These are phyloP conservation scores for Aporrectodea caliginosa DNA, from an alignment of 1,140 invertebrate genomes.

Conservation along the genomic window DNA sequence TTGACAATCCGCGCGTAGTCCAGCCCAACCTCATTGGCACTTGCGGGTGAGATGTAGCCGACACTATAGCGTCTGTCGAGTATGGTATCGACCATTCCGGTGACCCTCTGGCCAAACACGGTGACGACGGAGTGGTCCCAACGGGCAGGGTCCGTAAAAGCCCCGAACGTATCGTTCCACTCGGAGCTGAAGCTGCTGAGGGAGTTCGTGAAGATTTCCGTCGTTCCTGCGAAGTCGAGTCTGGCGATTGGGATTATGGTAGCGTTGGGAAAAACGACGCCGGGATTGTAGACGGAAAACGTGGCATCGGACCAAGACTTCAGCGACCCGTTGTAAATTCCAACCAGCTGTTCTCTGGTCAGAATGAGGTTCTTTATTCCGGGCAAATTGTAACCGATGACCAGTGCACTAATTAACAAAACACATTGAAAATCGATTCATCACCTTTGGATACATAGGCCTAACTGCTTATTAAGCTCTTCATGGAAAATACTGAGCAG, in stretches of 20 bases:
- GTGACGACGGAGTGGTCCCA: constrained; percentile 38
- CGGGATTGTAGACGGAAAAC: constrained; percentile 13
- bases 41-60: constrained; percentile 39
- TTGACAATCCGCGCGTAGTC: constrained; percentile 38
- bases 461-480: too few relatives aligned
- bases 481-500: too few relatives aligned
- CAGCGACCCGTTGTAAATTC: constrained; percentile 35
- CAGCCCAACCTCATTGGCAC: constrained; percentile 20
- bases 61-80: constrained; percentile 36
- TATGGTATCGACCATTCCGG: constrained; percentile 40
- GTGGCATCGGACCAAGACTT: constrained; percentile 29
- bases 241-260: constrained; percentile 29
- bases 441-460: too few relatives aligned
- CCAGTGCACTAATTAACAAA: constrained; percentile 12
- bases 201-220: constrained; percentile 34
- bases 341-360: constrained; percentile 28
- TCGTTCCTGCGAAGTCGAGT: constrained; percentile 31
- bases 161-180: constrained; percentile 31
- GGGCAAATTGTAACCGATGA: constrained; percentile 18
- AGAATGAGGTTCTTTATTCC: constrained; percentile 23
- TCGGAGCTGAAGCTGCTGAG: constrained; percentile 12
- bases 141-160: constrained; percentile 31
- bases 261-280: constrained; percentile 13
- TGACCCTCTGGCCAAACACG: constrained; percentile 36
- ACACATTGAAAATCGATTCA: too few relatives aligned